Evolutionary conservation across 53 echinoderm and acorn worm species (phyloP).

Genomic region (Mesocentrotus franciscanus): DNA sequence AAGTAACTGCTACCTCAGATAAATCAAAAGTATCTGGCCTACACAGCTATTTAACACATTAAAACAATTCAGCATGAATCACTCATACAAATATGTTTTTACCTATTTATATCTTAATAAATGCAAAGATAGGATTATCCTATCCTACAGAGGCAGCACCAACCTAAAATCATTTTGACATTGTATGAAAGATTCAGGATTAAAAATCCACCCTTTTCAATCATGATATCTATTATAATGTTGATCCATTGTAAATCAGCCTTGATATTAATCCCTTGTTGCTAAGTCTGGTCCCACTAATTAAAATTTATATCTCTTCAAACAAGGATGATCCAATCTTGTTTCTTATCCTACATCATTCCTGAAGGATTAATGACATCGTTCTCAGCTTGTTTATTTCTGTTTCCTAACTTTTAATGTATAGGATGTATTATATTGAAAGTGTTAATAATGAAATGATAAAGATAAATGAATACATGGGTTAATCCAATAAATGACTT

Average conservation of each 20-base stretch:
- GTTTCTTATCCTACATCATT: not conserved
- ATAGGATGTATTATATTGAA: no score
- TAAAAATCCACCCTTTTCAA: not conserved
- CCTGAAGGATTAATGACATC: not conserved
- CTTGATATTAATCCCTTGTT: not conserved
- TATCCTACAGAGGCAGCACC: not conserved
- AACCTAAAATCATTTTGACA: not conserved
- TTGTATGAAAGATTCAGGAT: not conserved
- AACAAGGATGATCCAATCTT: not conserved
- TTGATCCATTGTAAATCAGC: not conserved
- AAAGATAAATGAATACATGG: no score
- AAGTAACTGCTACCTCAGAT: slow-evolving; percentile 13
- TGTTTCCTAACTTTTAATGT: not conserved
- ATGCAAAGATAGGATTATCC: not conserved
- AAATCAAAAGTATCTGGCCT: not conserved
- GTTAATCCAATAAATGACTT: no score
- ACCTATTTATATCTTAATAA: not conserved
- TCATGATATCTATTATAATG: not conserved
- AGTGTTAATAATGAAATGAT: no score
- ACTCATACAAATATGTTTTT: not conserved
- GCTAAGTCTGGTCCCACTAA: not conserved
- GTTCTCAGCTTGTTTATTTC: not conserved
- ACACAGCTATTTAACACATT: not conserved
- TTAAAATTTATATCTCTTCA: not conserved
- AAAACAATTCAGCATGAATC: not conserved